phyloP scores from a whole-genome alignment of 1,140 invertebrate genomes.

The Drosophila elegans region DNA sequence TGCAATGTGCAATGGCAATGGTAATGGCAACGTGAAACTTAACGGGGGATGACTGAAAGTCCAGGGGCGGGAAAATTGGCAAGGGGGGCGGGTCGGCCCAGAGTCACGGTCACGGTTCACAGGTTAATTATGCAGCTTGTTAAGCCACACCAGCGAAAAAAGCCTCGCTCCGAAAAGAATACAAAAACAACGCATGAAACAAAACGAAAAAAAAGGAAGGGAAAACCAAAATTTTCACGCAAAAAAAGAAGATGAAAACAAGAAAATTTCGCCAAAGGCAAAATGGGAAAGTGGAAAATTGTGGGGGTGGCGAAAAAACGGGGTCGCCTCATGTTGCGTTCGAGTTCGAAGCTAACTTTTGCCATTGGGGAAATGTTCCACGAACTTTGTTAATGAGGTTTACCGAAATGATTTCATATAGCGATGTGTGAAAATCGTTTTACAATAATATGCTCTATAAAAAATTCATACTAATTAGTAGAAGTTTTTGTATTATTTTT shows the following conservation, averaged over 20 bases:
- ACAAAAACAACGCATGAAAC: not conserved
- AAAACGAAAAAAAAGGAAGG: not conserved
- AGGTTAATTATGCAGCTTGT: conserved; percentile 54
- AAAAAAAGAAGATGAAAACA: conserved; percentile 24
- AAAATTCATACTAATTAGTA: too few species aligned
- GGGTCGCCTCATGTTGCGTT: conserved; percentile 35
- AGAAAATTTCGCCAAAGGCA: conserved; percentile 23
- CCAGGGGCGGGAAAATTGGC: conserved; percentile 13
- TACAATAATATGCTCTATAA: too few species aligned
- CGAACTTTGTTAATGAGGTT: conserved; percentile 37
- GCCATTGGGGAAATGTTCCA: conserved; percentile 3
- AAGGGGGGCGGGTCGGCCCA: conserved; percentile 8
- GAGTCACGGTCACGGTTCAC: conserved; percentile 43
- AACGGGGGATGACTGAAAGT: not conserved
- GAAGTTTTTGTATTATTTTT: too few species aligned
- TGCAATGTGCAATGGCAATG: conserved; percentile 10
- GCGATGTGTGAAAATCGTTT: conserved; percentile 3
- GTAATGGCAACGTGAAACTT: not conserved
- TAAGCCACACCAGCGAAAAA: conserved; percentile 31
- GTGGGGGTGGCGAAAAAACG: not conserved
- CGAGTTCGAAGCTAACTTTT: conserved; percentile 40
- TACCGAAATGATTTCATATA: conserved; percentile 8
- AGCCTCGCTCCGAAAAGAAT: conserved; percentile 5
- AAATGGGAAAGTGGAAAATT: not conserved
- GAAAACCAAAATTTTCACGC: conserved; percentile 7